Conservation (phyloP, 1,140 invertebrate species). For the Lordiphosa clarofinis region DNA sequence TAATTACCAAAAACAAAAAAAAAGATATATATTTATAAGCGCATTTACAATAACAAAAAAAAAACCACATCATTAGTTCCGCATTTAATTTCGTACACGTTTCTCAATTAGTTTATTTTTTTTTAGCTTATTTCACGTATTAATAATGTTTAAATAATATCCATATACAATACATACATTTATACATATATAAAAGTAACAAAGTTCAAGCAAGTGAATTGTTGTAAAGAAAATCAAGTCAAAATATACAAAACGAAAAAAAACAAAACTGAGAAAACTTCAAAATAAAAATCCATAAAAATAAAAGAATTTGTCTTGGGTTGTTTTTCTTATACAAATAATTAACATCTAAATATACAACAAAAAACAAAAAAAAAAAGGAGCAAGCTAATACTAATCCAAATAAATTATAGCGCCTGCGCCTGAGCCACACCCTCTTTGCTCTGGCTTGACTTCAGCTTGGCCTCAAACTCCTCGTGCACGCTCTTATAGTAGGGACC, state of each 20-base stretch:
- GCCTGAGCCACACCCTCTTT: constrained; percentile 55
- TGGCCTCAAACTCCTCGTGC: constrained; percentile 57
- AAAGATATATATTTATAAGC: constrained; percentile 10
- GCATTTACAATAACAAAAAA: constrained; percentile 5
- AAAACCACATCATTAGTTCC: constrained; percentile 1
- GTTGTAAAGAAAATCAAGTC: constrained; percentile 6
- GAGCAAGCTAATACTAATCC: neutral
- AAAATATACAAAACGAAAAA: neutral
- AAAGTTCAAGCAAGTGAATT: constrained; percentile 15
- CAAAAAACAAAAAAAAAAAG: constrained; percentile 6
- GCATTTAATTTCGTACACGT: constrained; percentile 6
- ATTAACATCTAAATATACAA: constrained; percentile 34
- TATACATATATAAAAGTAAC: neutral
- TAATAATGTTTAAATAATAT: constrained; percentile 10
- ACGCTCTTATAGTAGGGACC: constrained; percentile 79
- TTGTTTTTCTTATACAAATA: constrained; percentile 6
- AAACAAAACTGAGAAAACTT: neutral
- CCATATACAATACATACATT: constrained; percentile 4
- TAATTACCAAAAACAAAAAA: neutral
- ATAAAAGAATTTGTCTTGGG: neutral
- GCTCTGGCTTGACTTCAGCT: constrained; percentile 49
- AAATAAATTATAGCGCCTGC: constrained; percentile 44
- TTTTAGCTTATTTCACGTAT: constrained; percentile 35
- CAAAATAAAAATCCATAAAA: constrained; percentile 1
- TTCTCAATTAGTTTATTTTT: constrained; percentile 4